These are phyloP conservation scores for Hypsibius dujardini DNA, from an alignment of 1,140 invertebrate genomes.

Conservation along the genomic window DNA sequence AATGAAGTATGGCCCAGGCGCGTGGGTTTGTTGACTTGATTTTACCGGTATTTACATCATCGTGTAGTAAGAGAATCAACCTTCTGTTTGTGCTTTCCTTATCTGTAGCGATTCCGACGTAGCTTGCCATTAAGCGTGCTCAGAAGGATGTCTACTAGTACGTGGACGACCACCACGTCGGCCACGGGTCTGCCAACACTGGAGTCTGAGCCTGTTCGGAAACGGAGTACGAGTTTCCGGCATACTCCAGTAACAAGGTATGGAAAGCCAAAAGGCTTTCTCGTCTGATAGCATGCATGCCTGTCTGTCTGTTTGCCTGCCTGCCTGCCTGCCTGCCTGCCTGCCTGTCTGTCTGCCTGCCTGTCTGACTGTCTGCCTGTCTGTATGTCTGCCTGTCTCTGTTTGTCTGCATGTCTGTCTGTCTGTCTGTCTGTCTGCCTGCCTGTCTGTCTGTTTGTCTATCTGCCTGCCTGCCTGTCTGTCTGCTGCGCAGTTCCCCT, in stretches of 20 bases:
- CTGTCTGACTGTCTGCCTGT: too few relatives aligned
- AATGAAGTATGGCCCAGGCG: neutral
- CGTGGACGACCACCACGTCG: slow-evolving; percentile 38
- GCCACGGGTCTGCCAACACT: slow-evolving; percentile 42
- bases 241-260: slow-evolving; percentile 28
- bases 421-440: too few relatives aligned
- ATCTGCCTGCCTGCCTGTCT: too few relatives aligned
- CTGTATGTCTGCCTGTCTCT: too few relatives aligned
- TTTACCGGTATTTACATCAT: neutral
- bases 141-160: slow-evolving; percentile 35
- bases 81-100: neutral
- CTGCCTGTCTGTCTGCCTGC: too few relatives aligned
- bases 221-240: slow-evolving; percentile 37
- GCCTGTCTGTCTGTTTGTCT: too few relatives aligned
- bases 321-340: too few relatives aligned
- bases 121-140: slow-evolving; percentile 30
- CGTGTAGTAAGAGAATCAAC: neutral
- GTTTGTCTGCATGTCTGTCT: too few relatives aligned
- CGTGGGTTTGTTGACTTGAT: neutral
- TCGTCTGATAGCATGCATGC: too few relatives aligned
- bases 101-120: slow-evolving; percentile 19
- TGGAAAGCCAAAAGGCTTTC: too few relatives aligned
- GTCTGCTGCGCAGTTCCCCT: too few relatives aligned
- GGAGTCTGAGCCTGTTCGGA: slow-evolving; percentile 36
- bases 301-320: too few relatives aligned